Evolutionary conservation across 1,140 invertebrate genomes (phyloP).

Genomic region (fruit fly (Drosophila melanogaster)): DNA sequence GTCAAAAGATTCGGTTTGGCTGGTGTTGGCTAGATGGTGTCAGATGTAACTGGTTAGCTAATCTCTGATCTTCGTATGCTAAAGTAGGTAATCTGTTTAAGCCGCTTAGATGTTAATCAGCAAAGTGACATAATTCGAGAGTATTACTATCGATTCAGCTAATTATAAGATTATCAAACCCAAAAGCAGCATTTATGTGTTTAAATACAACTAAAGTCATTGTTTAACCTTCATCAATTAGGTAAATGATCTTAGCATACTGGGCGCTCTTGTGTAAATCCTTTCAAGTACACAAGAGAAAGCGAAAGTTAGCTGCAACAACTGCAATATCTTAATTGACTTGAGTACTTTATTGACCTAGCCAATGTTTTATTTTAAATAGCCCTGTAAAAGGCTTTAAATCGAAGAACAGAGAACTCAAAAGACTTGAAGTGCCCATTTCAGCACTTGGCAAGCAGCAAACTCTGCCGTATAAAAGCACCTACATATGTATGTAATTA

Average conservation of each 20-base stretch:
- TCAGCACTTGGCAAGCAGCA: conserved; percentile 26
- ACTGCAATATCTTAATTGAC: conserved; percentile 5
- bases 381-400: conserved; percentile 1
- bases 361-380: conserved; percentile 4
- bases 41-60: conserved; percentile 22
- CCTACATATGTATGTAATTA: conserved; percentile 3
- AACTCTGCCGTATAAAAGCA: background rate
- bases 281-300: background rate
- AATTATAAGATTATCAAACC: no score
- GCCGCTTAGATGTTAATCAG: background rate
- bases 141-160: background rate
- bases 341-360: conserved; percentile 14
- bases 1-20: conserved; percentile 2
- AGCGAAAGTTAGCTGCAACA: conserved; percentile 9
- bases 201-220: background rate
- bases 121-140: conserved; percentile 3
- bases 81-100: conserved; percentile 1
- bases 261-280: background rate
- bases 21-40: background rate
- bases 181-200: no score
- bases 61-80: background rate
- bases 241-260: background rate
- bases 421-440: conserved; percentile 24
- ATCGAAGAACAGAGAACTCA: conserved; percentile 21
- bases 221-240: background rate